These are phyloP conservation scores for Chrysolina americana DNA, from an alignment of 2,888 invertebrate species.

Conservation along the genomic window DNA sequence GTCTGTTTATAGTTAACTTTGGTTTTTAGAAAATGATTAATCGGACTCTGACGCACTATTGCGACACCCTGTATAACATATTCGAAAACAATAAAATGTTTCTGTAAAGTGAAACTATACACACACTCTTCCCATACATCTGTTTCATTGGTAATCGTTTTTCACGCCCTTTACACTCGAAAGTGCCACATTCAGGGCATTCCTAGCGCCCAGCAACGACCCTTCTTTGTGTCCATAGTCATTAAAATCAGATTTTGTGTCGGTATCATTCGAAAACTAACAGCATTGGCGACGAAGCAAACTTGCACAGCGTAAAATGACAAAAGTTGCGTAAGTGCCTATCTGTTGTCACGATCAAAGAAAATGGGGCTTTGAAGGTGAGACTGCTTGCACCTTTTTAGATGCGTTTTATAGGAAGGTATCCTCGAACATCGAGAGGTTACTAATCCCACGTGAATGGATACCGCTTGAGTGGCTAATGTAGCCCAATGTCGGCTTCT, in stretches of 20 bases:
- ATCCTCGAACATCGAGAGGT: conserved; percentile 33
- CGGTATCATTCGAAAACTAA: conserved; percentile 39
- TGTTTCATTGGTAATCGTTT: conserved; percentile 47
- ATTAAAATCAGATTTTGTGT: conserved; percentile 52
- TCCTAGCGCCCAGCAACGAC: conserved; percentile 29
- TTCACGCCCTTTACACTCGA: conserved; percentile 41
- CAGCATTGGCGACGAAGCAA: conserved; percentile 36
- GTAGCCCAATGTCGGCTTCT: conserved; percentile 64
- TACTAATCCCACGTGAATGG: conserved; percentile 49
- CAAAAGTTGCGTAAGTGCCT: conserved; percentile 52
- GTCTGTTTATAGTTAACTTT: too few relatives aligned
- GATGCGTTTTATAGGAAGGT: conserved; percentile 29
- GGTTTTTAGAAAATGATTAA: too few relatives aligned
- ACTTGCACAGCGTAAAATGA: conserved; percentile 48
- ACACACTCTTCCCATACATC: conserved; percentile 46
- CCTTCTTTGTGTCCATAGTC: conserved; percentile 45
- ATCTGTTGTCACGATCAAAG: conserved; percentile 48
- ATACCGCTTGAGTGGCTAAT: conserved; percentile 63
- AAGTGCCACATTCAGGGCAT: conserved; percentile 43
- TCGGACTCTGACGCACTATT: too few relatives aligned
- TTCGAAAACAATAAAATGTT: background rate
- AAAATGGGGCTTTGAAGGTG: conserved; percentile 45
- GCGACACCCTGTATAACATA: too few relatives aligned
- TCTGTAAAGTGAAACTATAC: background rate
- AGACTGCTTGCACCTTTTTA: conserved; percentile 50